Base-by-base conservation (phyloP, 2,888 invertebrate genomes). In the Empis livida region DNA sequence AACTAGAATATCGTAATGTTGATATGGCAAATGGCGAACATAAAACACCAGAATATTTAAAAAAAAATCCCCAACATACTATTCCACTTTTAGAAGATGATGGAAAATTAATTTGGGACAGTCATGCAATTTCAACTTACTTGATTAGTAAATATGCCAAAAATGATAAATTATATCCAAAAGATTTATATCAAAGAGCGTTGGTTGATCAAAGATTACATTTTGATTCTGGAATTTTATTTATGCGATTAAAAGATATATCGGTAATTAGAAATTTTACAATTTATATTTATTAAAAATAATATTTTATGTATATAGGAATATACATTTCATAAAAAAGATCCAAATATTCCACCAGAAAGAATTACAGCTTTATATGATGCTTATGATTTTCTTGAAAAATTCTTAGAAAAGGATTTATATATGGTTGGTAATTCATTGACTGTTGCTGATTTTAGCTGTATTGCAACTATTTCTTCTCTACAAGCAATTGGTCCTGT, bases 51-150 rank as follows among this genome's bases (percentile, higher is more conserved):
- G 20, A 20, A 20, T 20, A 20, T 20, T 20, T 20, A 20, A 56
- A 60, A 32, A 56, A 79, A 53, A 82, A 81, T 58, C 77, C 78
- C 0, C 68, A 78, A 20, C 75, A 76, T 52, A 61, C 62, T 3
- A 54, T 65, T 14, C 67, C 65, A 0, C 41, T 57, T 8, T 17
- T 65, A 20, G 55, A 59, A n/a, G 20, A 20, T 20, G 5, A 20
- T 20, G 20, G 20, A 3, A 20, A 20, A 20, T 48, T 44, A 3
- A 49, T 65, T 2, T 59, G 58, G 55, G 64, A 65, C 43, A 74
- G 74, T 40, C 73, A 74, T 51, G 73, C 73, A 1, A 75, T 76
- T 20, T 57, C 59, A 11, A 54, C 62, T 10, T 76, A 74, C 56
- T 57, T 79, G 45, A 70, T 69, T 0, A 65, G 66, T 37, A 75